Evolutionary conservation across 2,797 vertebrate species (phyloP).

Genomic region (Rhinoraja longicauda): DNA sequence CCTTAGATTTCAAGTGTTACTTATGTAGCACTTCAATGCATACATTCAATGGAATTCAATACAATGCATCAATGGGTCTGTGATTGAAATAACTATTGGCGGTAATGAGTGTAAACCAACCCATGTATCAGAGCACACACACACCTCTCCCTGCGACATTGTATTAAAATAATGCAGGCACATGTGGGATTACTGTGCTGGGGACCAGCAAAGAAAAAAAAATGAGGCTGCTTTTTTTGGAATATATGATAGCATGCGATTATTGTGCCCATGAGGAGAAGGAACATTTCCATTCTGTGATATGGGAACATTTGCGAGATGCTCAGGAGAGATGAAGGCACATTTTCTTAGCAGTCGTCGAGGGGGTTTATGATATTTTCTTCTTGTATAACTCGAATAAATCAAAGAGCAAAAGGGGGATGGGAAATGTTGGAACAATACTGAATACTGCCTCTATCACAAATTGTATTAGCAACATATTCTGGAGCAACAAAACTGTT

Average conservation of each 20-base stretch:
- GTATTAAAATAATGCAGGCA: neutral
- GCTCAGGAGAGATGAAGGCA: neutral
- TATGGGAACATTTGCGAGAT: neutral
- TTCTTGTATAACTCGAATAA: neutral
- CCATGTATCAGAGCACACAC: too few relatives aligned
- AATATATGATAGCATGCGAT: neutral
- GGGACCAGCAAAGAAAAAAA: neutral
- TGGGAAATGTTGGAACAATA: neutral
- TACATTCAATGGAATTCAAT: too few relatives aligned
- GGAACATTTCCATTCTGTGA: neutral
- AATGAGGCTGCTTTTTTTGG: neutral
- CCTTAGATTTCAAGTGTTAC: too few relatives aligned
- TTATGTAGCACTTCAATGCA: too few relatives aligned
- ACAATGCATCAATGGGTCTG: too few relatives aligned
- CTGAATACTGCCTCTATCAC: neutral
- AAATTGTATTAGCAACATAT: neutral
- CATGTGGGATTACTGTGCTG: neutral
- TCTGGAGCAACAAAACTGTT: neutral
- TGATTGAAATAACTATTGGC: too few relatives aligned
- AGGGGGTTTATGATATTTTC: neutral
- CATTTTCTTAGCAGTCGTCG: too few relatives aligned
- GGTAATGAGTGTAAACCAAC: too few relatives aligned
- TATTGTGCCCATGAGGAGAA: neutral
- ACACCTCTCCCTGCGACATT: neutral
- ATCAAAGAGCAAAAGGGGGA: neutral